Evolutionary conservation across 2,888 invertebrate genomes (phyloP).

Genomic region (Drosophila rellima): DNA sequence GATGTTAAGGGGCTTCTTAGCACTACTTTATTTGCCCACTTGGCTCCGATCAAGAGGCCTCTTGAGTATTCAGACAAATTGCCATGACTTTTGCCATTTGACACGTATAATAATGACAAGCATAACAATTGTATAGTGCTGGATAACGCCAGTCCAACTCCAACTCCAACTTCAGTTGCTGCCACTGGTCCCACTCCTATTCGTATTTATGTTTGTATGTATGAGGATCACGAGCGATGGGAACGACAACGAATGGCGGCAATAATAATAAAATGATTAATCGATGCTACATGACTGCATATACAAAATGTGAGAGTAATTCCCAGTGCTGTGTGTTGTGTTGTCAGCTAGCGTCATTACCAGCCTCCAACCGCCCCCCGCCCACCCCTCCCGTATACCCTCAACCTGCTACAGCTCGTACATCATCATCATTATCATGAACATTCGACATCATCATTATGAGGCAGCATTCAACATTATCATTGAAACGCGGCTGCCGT

Average conservation of each 20-base stretch:
- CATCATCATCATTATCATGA: slow-evolving; percentile 37
- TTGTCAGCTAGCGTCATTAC: slow-evolving; percentile 77
- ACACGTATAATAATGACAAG: slow-evolving; percentile 36
- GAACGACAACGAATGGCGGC: slow-evolving; percentile 75
- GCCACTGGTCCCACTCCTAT: neutral
- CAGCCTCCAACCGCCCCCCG: slow-evolving; percentile 12
- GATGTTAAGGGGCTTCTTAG: neutral
- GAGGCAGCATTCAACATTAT: slow-evolving; percentile 55
- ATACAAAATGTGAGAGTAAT: slow-evolving; percentile 69
- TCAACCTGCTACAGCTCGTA: slow-evolving; percentile 21
- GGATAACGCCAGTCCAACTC: slow-evolving; percentile 5
- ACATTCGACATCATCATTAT: slow-evolving; percentile 41
- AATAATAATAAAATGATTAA: slow-evolving; percentile 81
- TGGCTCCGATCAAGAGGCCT: slow-evolving; percentile 13
- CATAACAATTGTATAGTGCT: slow-evolving; percentile 17
- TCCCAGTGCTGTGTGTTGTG: slow-evolving; percentile 76
- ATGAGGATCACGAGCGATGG: slow-evolving; percentile 75
- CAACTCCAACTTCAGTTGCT: too few species aligned
- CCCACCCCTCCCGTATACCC: slow-evolving; percentile 1
- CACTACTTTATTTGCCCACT: neutral
- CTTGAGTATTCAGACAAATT: slow-evolving; percentile 29
- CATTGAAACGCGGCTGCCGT: slow-evolving; percentile 67
- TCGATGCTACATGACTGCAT: slow-evolving; percentile 81
- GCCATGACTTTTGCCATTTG: slow-evolving; percentile 49
- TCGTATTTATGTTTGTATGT: slow-evolving; percentile 9